Evolutionary conservation across 2,888 invertebrate genomes (phyloP), one percentile per base, ranked within the genome.

Genomic region (Rhogogaster chlorosoma): DNA sequence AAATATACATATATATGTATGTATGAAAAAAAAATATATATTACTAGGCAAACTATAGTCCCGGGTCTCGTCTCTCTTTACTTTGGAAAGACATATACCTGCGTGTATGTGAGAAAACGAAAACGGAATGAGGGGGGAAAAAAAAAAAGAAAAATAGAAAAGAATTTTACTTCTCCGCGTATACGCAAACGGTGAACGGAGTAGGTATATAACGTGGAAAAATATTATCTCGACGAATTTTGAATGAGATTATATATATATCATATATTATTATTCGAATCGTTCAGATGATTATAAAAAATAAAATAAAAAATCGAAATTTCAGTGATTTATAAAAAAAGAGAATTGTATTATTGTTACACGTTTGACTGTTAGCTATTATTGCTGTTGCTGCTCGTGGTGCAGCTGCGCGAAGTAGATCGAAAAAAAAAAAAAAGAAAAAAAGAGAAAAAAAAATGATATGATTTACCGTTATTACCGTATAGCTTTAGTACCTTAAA

Each of bases 11-110:
- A n/a, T n/a, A n/a, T n/a, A n/a, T n/a, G n/a, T n/a, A n/a, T n/a
- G n/a, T n/a, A n/a, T n/a, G n/a, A n/a, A 3, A 67, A 32, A 10
- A 67, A 67, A 26, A 67, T 15, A 42, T n/a, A 73, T 73, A 73
- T 22, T 73, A 73, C 71, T 42, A 73, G 71, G 12, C 71, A 73
- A 73, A 73, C 71, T 42, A n/a, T 32, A 15, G 67, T 42, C 38
- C 42, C 22, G 42, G 22, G 0, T 29, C 18, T 42, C 73, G 22
- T 75, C 49, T 77, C 6, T 77, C 77, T 77, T 77, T 53, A 38
- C 77, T 77, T 77, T 77, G 49, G 45, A 45, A 45, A 77, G 53
- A 53, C 53, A 32, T 12, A 15, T 18, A 29, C 12, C 15, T 26
- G 15, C 5, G 26, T 5, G 61, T 26, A n/a, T 26, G 15, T 45